Base-by-base conservation (phyloP, 2,113 vertebrate species). In the Microcebus griseorufus region DNA sequence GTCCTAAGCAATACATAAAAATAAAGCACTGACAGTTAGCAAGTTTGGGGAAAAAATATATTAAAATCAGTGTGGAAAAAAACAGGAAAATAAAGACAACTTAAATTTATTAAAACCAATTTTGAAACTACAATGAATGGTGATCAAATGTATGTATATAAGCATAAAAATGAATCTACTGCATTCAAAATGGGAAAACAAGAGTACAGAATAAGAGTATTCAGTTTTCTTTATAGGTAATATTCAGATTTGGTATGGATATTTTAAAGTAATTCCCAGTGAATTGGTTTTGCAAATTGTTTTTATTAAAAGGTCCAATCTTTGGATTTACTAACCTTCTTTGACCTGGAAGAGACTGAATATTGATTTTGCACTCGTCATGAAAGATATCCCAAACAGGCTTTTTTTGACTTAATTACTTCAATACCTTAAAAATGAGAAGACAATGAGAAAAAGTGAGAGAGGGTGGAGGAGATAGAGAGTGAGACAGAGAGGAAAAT, bases 51-150 rank as follows among this genome's bases (percentile, higher is more conserved):
- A 29, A 25, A 73, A 73, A 89, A 85, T 11, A 70, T 87, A 67
- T 67, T 55, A 8, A 79, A 73, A 70, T 94, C 75, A 79, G 25
- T 13, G 3, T 75, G 18, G 89, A 90, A 90, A 7, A 93, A 75
- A 88, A 69, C 9, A 37, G 5, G 29, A 86, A 67, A n/a, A 84
- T 25, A 84, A 90, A 73, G 25, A 62, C 39, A 92, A 76, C 13
- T 53, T 78, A 64, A 93, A 88, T 23, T 89, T 42, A 85, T 65
- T 81, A 58, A 82, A 53, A 78, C 3, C n/a, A 80, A 27, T 22
- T 67, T 83, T 23, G 17, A 82, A 93, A 79, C 4, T 70, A 34
- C 0, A 75, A 39, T 39, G 80, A 88, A 81, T 64, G 20, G 5
- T 80, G 11, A 9, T 69, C 3, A 87, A 69, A 83, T 27, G 3